Evolutionary conservation across 2,888 invertebrate genomes (phyloP), one percentile per base, ranked within the genome.

Genomic region (Acleris laterana): DNA sequence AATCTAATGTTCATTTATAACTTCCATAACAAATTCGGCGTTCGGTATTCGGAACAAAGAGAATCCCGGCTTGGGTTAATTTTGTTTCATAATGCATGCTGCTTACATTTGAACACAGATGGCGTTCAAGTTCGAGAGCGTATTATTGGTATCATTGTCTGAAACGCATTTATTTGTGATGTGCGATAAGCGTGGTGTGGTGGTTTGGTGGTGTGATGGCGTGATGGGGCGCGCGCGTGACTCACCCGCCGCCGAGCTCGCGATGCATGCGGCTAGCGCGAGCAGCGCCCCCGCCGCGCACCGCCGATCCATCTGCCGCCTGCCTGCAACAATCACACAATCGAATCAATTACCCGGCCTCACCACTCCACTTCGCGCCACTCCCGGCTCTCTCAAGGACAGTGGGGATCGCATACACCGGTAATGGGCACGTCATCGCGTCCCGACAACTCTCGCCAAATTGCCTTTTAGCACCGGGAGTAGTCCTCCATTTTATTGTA

Each of bases 251-350:
- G 83, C 81, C 78, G 91, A 80, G 83, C 86, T 83, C 82, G 88
- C 89, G 85, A 93, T 76, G 87, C 90, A 88, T 80, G 89, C 90
- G 89, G 91, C 88, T 78, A 93, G 88, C 89, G 91, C 92, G 74
- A 92, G 85, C 85, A 93, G 93, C 90, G 90, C 90, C 80, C 90
- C 90, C 88, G 93, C 88, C 80, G 86, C 88, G 90, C 93, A 90
- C 91, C 89, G 83, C 87, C 88, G 87, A 87, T 90, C 93, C 93
- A 93, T 93, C 89, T 89, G 89, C 87, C 85, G 80, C 82, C 85
- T 44, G 80, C 82, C 88, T 92, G 88, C 42, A 89, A 91, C 86
- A 90, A 88, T 72, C 73, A 78, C 71, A 81, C 77, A 79, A 80
- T 73, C 76, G 68, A 79, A 83, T 81, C 77, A 79, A 80, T 82